Evolutionary conservation across 2,888 invertebrate genomes (phyloP).

Genomic region (Amaurobius ferox): DNA sequence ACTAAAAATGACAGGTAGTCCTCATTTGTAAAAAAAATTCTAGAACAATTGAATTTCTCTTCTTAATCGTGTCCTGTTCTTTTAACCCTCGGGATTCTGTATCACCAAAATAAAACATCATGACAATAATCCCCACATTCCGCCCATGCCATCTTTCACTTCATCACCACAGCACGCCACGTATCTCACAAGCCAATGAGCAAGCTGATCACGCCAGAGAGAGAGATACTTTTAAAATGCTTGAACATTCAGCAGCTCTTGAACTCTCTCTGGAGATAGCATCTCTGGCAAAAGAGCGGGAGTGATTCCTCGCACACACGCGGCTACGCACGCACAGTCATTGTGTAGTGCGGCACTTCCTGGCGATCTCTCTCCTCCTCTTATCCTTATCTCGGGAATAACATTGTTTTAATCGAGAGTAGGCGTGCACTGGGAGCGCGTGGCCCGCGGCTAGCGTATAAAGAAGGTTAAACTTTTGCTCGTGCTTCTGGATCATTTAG

Average conservation of each 20-base stretch:
- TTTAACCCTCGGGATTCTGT: too few species aligned
- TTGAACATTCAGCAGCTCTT: slow-evolving; percentile 49
- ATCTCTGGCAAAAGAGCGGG: neutral
- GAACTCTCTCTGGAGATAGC: slow-evolving; percentile 14
- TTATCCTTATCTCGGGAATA: slow-evolving; percentile 29
- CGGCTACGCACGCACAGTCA: slow-evolving; percentile 55
- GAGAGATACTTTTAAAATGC: slow-evolving; percentile 19
- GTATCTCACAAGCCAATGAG: neutral
- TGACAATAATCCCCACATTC: neutral
- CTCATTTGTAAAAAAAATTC: too few species aligned
- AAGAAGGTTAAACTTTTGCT: slow-evolving; percentile 50
- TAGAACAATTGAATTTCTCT: too few species aligned
- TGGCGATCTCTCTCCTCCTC: neutral
- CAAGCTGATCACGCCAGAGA: slow-evolving; percentile 41
- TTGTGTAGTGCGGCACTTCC: slow-evolving; percentile 49
- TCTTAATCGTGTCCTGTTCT: too few species aligned
- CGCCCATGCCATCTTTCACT: neutral
- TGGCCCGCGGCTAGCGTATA: neutral
- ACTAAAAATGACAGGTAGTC: too few species aligned
- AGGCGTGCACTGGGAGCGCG: slow-evolving; percentile 22
- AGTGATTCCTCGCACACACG: slow-evolving; percentile 11
- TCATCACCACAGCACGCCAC: neutral
- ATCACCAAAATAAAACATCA: neutral
- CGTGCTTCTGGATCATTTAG: neutral
- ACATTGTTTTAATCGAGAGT: slow-evolving; percentile 55